These are phyloP conservation scores for Pyxicephalus adspersus DNA, from an alignment of 2,113 vertebrate genomes.

Conservation along the genomic window DNA sequence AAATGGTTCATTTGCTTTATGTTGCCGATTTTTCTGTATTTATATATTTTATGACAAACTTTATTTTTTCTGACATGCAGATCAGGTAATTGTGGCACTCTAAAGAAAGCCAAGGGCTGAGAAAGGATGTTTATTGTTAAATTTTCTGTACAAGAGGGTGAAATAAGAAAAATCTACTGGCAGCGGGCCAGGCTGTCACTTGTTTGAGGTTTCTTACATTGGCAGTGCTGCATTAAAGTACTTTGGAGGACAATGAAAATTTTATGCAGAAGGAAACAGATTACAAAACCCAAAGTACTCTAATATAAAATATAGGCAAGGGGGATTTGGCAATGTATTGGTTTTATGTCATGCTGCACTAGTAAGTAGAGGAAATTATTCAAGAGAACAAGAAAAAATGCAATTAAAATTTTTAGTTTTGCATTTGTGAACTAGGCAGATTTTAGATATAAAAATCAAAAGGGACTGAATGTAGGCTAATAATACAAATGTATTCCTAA, in stretches of 20 bases:
- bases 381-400: background rate
- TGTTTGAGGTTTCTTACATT: conserved; percentile 14
- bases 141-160: background rate
- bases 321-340: background rate
- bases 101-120: background rate
- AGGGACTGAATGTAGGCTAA: no score
- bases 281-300: background rate
- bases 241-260: conserved; percentile 13
- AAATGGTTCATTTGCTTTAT: conserved; percentile 36
- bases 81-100: background rate
- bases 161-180: background rate
- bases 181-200: background rate
- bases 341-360: background rate
- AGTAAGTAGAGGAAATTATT: background rate
- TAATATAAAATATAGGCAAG: background rate
- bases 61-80: background rate
- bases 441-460: no score
- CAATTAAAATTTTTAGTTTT: no score
- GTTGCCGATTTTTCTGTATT: conserved; percentile 8
- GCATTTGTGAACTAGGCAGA: no score
- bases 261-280: background rate
- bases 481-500: no score
- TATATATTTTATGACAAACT: conserved; percentile 7
- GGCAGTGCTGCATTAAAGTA: background rate
- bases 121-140: background rate